These are phyloP conservation scores for Artemisiospiza belli DNA, from an alignment of 2,113 vertebrate genomes.

Conservation along the genomic window DNA sequence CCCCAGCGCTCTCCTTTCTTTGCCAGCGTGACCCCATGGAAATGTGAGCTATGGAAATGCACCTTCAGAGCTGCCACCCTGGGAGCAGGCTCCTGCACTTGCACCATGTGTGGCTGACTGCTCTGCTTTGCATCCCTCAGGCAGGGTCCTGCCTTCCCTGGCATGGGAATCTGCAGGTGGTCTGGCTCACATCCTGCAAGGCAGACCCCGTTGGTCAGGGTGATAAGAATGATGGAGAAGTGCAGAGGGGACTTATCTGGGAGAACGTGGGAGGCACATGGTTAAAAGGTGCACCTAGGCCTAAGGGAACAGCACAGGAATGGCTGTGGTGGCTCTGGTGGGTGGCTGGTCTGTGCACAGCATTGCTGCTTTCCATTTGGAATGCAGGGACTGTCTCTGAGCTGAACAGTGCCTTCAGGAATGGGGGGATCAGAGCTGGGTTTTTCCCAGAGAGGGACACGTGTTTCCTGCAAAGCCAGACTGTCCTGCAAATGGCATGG, in stretches of 20 bases:
- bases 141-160: background rate
- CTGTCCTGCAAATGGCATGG: background rate
- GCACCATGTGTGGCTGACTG: background rate
- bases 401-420: background rate
- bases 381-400: background rate
- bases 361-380: background rate
- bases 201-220: background rate
- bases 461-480: background rate
- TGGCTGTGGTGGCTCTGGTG: background rate
- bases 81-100: background rate
- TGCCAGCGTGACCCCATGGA: conserved; percentile 3
- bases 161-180: background rate
- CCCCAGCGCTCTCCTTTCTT: conserved; percentile 10
- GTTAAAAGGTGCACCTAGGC: background rate
- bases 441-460: background rate
- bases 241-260: background rate
- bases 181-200: background rate
- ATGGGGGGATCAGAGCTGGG: background rate
- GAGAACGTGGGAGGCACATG: background rate
- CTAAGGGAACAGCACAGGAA: background rate
- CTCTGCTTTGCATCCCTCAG: background rate
- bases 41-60: conserved; percentile 51
- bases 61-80: conserved; percentile 31
- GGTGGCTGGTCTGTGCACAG: background rate
- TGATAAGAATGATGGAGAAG: background rate